Percentiles rank a stretch among this genome's conserved stretches.
phyloP scores from a whole-genome alignment of 2,888 invertebrate species.

The Liposcelis brunnea region DNA sequence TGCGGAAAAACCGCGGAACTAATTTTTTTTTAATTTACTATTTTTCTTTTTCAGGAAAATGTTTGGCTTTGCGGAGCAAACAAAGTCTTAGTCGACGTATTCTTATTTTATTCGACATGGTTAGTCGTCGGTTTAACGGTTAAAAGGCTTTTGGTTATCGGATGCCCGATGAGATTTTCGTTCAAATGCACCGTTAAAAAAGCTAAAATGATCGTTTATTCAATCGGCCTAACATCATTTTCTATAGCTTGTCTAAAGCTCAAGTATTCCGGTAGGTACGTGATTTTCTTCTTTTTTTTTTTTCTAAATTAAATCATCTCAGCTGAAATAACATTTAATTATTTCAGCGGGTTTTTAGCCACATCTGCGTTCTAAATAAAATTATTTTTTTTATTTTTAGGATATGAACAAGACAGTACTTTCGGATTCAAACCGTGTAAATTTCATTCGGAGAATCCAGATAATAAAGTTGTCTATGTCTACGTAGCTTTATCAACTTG shows the following conservation, averaged over 20 bases:
- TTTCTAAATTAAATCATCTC: no score
- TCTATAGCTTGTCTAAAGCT: slow-evolving; percentile 3
- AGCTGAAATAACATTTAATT: no score
- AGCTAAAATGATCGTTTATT: not conserved
- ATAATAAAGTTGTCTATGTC: slow-evolving; percentile 22
- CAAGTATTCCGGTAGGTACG: slow-evolving; percentile 7
- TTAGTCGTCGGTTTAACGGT: slow-evolving; percentile 25
- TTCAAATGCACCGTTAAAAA: slow-evolving; percentile 1
- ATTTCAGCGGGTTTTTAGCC: no score
- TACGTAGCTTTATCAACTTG: slow-evolving; percentile 25
- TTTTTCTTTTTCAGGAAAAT: slow-evolving; percentile 13
- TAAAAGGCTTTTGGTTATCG: slow-evolving; percentile 9
- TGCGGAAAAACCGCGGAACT: no score
- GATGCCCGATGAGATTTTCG: slow-evolving; percentile 5
- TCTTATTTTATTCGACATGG: slow-evolving; percentile 26
- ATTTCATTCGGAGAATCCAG: slow-evolving; percentile 22
- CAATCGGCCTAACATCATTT: not conserved
- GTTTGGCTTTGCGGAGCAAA: slow-evolving; percentile 19
- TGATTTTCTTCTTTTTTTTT: no score
- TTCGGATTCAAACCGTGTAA: slow-evolving; percentile 25
- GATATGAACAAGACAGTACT: slow-evolving; percentile 26
- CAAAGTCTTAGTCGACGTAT: slow-evolving; percentile 19
- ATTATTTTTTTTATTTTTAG: slow-evolving; percentile 17
- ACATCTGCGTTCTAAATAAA: no score
- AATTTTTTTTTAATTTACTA: no score